Evolutionary conservation across 2,113 vertebrate species (phyloP), one percentile per base, ranked within the genome.

Genomic region (Ciconia boyciana): DNA sequence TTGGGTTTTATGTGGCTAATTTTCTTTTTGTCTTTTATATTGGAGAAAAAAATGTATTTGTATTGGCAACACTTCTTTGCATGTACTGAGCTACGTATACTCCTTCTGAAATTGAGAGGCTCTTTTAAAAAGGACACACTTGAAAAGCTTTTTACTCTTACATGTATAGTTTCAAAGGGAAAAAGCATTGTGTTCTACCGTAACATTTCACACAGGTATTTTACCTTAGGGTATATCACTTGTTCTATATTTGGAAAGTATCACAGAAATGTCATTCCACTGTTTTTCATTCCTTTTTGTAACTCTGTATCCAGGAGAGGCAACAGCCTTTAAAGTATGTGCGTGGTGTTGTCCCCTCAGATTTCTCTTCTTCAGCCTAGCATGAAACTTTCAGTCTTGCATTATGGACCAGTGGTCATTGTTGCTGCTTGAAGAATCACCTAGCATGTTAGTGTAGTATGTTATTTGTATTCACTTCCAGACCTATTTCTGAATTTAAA

Each of bases 21-120:
- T 81, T 93, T 90, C 14, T 62, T 49, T 88, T 39, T 65, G 55
- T 28, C 22, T 78, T 94, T 97, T 93, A 41, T 70, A 78, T 28
- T 11, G 28, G 19, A 82, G 25, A 22, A 70, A 70, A 69, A 86
- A 36, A 55, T 3, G 7, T 60, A 29, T 75, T 96, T 89, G 44
- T 60, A 44, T 44, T 91, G 70, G 22, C 80, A 89, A 64, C 19
- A 21, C 3, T 62, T 88, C 51, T 80, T 66, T 76, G 21, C 46
- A 48, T 15, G 25, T 41, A 77, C 44, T 52, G 32, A 91, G 17
- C 13, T 74, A 55, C 21, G 71, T 19, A 26, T 7, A 43, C n/a
- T 54, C 55, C 20, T 81, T 74, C 69, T 87, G 60, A 89, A 84
- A 82, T 24, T 36, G 19, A 62, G 25, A 87, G 3, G 6, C 4